Conservation (phyloP, 1,140 invertebrate genomes). For the Adoxophyes honmai region DNA sequence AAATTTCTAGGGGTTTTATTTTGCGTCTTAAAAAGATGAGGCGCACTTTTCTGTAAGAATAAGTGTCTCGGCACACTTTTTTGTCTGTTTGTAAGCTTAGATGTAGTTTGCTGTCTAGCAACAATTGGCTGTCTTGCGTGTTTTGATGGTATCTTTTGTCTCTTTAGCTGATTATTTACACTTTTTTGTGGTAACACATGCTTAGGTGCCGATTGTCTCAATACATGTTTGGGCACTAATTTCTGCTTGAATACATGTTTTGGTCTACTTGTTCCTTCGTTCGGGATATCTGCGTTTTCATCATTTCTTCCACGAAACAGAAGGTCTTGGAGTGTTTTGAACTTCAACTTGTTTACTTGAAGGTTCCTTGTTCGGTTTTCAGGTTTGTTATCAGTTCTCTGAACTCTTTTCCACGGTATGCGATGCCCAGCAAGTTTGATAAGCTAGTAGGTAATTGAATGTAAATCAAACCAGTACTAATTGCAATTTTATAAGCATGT, state of each 20-base stretch:
- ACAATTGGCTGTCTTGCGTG: too few relatives aligned
- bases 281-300: too few relatives aligned
- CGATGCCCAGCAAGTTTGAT: slow-evolving; percentile 44
- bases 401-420: slow-evolving; percentile 49
- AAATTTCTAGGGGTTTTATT: too few relatives aligned
- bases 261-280: too few relatives aligned
- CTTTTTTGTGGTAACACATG: not conserved
- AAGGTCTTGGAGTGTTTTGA: not conserved
- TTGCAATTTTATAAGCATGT: too few relatives aligned
- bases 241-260: not conserved
- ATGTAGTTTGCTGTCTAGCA: too few relatives aligned
- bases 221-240: not conserved
- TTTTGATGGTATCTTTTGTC: too few relatives aligned
- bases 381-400: slow-evolving; percentile 19
- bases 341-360: not conserved
- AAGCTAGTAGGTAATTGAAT: not conserved
- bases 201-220: not conserved
- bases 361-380: not conserved
- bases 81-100: too few relatives aligned
- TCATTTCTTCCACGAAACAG: not conserved
- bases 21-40: too few relatives aligned
- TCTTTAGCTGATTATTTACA: not conserved
- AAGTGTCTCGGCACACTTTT: too few relatives aligned
- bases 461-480: too few relatives aligned
- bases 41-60: too few relatives aligned